A percentile compares a stretch with the other conserved stretches of the same genome.
Conservation (phyloP, 2,888 invertebrate genomes). For the Pristionchus fissidentatus region DNA sequence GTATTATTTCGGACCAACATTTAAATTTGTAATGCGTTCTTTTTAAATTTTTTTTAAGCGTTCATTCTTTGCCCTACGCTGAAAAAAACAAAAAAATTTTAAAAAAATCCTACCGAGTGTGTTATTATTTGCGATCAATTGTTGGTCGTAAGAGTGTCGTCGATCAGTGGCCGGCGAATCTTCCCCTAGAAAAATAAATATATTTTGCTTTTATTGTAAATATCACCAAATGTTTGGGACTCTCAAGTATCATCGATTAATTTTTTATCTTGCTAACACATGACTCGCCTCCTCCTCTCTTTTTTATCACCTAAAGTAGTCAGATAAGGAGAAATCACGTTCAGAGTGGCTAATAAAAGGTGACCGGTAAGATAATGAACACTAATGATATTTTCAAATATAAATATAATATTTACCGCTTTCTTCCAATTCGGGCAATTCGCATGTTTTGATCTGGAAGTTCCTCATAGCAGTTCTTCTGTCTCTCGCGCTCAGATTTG, state of each 20-base stretch:
- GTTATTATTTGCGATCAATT: slow-evolving; percentile 26
- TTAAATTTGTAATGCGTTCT: too few species aligned
- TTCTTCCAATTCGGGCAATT: slow-evolving; percentile 64
- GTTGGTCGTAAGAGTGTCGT: slow-evolving; percentile 50
- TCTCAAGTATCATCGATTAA: too few species aligned
- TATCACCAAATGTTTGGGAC: neutral
- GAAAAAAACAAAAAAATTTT: neutral
- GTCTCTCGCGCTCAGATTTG: slow-evolving; percentile 56
- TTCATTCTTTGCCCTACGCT: too few species aligned
- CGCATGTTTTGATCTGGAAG: slow-evolving; percentile 54
- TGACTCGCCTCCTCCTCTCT: too few species aligned
- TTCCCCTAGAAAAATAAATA: neutral
- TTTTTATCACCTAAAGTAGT: too few species aligned
- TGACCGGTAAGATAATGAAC: too few species aligned
- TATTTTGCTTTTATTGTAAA: neutral
- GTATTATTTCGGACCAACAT: neutral
- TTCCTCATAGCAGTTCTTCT: slow-evolving; percentile 7
- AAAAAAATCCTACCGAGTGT: slow-evolving; percentile 13
- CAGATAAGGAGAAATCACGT: too few species aligned
- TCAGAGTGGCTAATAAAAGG: too few species aligned
- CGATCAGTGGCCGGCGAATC: slow-evolving; percentile 47
- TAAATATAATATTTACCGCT: too few species aligned
- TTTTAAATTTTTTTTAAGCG: too few species aligned
- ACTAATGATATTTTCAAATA: too few species aligned
- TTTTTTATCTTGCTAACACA: too few species aligned